Conservation (phyloP, 1,140 invertebrate species). For the Arctopsyche grandis region DNA sequence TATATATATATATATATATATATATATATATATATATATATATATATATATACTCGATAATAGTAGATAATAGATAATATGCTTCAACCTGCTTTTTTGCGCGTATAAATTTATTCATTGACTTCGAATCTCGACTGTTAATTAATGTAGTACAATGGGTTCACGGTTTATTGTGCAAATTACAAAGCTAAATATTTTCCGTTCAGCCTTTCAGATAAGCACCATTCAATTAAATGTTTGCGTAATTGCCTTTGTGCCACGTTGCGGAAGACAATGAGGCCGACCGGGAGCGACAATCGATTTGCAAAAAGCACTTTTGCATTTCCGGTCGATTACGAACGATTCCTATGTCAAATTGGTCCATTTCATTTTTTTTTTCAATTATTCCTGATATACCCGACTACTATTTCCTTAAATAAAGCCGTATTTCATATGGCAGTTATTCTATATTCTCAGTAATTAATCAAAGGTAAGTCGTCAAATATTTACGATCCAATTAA, state of each 20-base stretch:
- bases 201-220: conserved; percentile 3
- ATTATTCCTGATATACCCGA: too few species aligned
- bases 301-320: conserved; percentile 16
- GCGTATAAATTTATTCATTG: background rate
- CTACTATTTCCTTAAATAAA: too few species aligned
- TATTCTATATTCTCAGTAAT: too few species aligned
- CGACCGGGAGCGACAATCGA: conserved; percentile 2
- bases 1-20: too few species aligned
- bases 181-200: conserved; percentile 28
- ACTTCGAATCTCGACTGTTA: conserved; percentile 8
- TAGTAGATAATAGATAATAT: too few species aligned
- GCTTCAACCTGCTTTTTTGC: too few species aligned
- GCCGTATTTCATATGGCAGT: too few species aligned
- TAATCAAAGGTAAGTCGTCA: too few species aligned
- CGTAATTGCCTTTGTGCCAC: conserved; percentile 20
- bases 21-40: too few species aligned
- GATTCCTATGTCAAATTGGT: background rate
- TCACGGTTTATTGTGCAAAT: conserved; percentile 30
- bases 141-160: conserved; percentile 25
- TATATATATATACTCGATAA: too few species aligned
- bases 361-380: too few species aligned
- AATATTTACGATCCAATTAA: too few species aligned
- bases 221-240: conserved; percentile 27
- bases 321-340: conserved; percentile 7
- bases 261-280: background rate